Base-by-base conservation (phyloP, 2,113 vertebrate species). In the Campylorhamphus procurvoides region DNA sequence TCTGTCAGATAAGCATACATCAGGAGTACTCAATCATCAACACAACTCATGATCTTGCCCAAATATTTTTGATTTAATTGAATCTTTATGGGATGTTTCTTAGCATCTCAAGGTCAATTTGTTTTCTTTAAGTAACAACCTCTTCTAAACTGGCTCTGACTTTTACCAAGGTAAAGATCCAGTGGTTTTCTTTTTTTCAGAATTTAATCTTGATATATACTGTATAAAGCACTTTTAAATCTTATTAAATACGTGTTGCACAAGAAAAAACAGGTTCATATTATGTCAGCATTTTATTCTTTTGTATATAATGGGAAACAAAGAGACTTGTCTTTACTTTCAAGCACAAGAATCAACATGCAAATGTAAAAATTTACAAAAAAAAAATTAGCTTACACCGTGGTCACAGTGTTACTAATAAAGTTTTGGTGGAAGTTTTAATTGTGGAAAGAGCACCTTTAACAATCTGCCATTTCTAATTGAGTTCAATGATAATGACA, bases 341-440 rank as follows among this genome's bases (percentile, higher is more conserved):
- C 23, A 84, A 73, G 44, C 3, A 39, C 19, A 47, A n/a, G 17
- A 27, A 46, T 23, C 15, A 71, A 25, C 9, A 58, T 7, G 4
- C 27, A 60, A 60, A 31, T 4, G 4, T 18, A 56, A 53, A 3
- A 3, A 63, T 53, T 49, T 60, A 17, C 6, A 75, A 74, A 77
- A 80, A 42, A 5, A 40, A 40, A 40, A 37, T 6, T 29, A 29
- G 9, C 55, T 62, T 91, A 12, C 29, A 47, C 33, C 64, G 22
- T 66, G 19, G 31, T 53, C 20, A 52, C 18, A 66, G 19, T 5
- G 3, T 6, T 42, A 25, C 7, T 19, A 33, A 67, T 44, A 58
- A 47, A 86, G 31, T 40, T 40, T 29, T 28, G 17, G 49, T 2
- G 0, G 9, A 81, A 62, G 1, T 1, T 1, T 55, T 73, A n/a